These are phyloP conservation scores for Sprattus sprattus DNA, from an alignment of 2,113 vertebrate species.

Conservation along the genomic window DNA sequence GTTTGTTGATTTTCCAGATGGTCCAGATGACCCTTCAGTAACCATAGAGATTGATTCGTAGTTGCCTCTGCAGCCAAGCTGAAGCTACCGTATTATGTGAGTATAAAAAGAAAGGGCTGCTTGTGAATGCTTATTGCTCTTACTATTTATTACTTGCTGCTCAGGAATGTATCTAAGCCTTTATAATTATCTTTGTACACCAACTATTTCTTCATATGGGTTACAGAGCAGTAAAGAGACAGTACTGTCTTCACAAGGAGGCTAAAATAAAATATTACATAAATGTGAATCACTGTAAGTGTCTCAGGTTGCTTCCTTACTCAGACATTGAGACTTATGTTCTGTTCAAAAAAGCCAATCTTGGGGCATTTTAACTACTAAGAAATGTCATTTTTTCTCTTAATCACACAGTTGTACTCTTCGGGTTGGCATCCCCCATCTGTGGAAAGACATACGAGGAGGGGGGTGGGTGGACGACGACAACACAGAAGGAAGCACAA, in stretches of 20 bases:
- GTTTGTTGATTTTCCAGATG: slow-evolving; percentile 57
- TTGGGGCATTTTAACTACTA: background rate
- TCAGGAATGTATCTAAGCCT: no score
- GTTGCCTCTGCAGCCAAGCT: slow-evolving; percentile 2
- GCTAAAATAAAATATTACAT: background rate
- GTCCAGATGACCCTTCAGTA: slow-evolving; percentile 64
- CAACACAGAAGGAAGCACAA: background rate
- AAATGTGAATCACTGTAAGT: background rate
- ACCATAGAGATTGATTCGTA: slow-evolving; percentile 71
- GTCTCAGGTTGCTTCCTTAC: no score
- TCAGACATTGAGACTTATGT: background rate
- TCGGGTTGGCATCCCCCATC: background rate
- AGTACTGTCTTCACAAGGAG: background rate
- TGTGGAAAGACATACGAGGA: background rate
- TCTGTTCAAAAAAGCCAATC: background rate
- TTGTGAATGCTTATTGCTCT: background rate
- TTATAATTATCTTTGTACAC: no score
- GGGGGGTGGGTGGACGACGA: no score
- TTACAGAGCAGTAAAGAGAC: background rate
- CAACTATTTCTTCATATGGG: background rate
- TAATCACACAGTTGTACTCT: background rate
- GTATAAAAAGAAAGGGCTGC: background rate
- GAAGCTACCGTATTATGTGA: slow-evolving; percentile 7
- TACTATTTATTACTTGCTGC: background rate
- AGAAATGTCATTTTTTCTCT: background rate